These are phyloP conservation scores for Porphyrio hochstetteri DNA, from an alignment of 2,113 vertebrate species.

Conservation along the genomic window DNA sequence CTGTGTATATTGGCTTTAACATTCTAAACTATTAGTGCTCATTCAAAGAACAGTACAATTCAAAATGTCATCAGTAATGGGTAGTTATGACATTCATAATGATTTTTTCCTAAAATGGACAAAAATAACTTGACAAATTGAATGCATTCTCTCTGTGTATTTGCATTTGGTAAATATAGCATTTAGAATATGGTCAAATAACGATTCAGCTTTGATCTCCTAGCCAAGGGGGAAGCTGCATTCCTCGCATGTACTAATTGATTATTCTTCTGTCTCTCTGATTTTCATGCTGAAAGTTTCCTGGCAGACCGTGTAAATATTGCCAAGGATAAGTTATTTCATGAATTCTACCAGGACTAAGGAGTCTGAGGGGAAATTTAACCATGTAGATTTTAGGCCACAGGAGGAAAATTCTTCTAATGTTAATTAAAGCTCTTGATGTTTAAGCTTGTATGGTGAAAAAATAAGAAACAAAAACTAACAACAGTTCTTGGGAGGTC, in stretches of 20 bases:
- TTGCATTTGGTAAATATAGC: constrained; percentile 6
- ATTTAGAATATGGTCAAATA: neutral
- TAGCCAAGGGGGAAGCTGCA: neutral
- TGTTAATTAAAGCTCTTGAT: constrained; percentile 78
- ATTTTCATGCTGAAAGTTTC: constrained; percentile 28
- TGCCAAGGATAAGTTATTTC: constrained; percentile 43
- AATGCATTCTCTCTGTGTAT: neutral
- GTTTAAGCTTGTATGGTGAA: constrained; percentile 62
- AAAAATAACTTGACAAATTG: constrained; percentile 20
- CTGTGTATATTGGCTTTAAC: neutral
- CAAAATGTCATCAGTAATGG: neutral
- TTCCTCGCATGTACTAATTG: constrained; percentile 27
- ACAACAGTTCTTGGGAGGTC: constrained; percentile 68
- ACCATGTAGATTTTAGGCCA: constrained; percentile 69
- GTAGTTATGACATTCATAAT: neutral
- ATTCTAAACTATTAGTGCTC: neutral
- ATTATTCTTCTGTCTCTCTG: constrained; percentile 33
- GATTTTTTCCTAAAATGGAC: constrained; percentile 28
- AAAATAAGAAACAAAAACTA: neutral
- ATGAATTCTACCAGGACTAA: constrained; percentile 57
- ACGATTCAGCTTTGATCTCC: constrained; percentile 1
- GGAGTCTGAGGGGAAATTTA: constrained; percentile 70
- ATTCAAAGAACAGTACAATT: neutral
- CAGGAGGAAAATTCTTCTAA: constrained; percentile 70
- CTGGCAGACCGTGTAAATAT: constrained; percentile 39